These are phyloP conservation scores for Calyptomena viridis DNA, from an alignment of 2,113 vertebrate species.

Conservation along the genomic window DNA sequence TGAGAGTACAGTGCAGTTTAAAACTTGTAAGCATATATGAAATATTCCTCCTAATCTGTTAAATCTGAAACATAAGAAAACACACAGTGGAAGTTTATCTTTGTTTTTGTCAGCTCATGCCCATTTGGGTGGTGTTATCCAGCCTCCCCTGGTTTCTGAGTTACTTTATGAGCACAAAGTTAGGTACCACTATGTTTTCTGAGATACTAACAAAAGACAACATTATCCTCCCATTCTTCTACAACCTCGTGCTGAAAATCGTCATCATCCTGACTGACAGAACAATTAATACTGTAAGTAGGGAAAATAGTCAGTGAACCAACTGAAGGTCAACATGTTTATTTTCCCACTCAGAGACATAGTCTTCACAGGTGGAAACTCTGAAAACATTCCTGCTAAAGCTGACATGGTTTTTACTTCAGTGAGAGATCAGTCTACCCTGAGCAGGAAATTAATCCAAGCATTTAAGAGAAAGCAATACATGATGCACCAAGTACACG, in stretches of 20 bases:
- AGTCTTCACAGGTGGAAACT: constrained; percentile 49
- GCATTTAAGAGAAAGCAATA: constrained; percentile 12
- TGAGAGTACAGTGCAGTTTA: neutral
- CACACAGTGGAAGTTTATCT: neutral
- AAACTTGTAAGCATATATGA: neutral
- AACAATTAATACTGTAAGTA: constrained; percentile 47
- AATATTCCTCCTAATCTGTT: neutral
- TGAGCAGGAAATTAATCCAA: constrained; percentile 35
- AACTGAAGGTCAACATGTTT: constrained; percentile 30
- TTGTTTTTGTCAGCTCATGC: neutral
- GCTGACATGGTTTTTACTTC: neutral
- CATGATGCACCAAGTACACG: neutral
- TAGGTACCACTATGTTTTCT: neutral
- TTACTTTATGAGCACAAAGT: neutral
- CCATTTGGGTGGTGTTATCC: neutral
- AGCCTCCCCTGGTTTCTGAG: neutral
- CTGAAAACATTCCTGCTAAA: constrained; percentile 49
- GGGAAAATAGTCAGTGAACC: constrained; percentile 47
- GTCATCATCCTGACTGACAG: constrained; percentile 27
- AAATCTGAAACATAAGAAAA: neutral
- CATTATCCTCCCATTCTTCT: neutral
- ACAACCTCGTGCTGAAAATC: constrained; percentile 32
- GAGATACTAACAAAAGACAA: constrained; percentile 3
- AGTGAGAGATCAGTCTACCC: neutral
- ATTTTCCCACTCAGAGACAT: constrained; percentile 45